phyloP scores from a whole-genome alignment of 1,140 invertebrate species.

The Plectrocnemia conspersa region DNA sequence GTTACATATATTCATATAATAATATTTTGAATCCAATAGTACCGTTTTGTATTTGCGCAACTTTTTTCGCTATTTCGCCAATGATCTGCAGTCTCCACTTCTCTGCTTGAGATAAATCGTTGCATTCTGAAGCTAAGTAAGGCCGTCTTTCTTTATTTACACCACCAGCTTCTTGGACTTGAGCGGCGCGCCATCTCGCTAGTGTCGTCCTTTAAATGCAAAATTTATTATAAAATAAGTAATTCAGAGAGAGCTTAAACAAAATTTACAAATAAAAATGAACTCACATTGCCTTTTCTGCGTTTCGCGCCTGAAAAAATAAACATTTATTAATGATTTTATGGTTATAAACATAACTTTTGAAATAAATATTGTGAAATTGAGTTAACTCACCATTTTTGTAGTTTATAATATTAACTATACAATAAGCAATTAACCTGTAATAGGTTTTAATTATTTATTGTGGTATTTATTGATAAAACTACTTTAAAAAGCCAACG shows the following conservation, averaged over 20 bases:
- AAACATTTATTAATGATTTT: conserved; percentile 14
- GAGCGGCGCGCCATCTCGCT: conserved; percentile 90
- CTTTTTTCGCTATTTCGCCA: conserved; percentile 95
- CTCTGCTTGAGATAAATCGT: conserved; percentile 83
- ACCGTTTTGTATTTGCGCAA: conserved; percentile 98
- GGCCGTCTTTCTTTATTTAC: conserved; percentile 79
- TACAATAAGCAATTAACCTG: too few species aligned
- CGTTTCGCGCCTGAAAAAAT: conserved; percentile 67
- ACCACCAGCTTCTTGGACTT: conserved; percentile 76
- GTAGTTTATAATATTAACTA: too few species aligned
- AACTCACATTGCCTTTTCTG: conserved; percentile 81
- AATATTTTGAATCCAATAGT: conserved; percentile 34
- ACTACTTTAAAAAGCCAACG: too few species aligned
- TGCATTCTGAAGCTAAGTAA: conserved; percentile 90
- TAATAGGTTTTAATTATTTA: too few species aligned
- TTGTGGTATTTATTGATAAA: too few species aligned
- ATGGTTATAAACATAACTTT: too few species aligned
- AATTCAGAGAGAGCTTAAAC: conserved; percentile 7
- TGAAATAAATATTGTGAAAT: too few species aligned
- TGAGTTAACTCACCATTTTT: too few species aligned
- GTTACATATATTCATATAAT: conserved; percentile 6
- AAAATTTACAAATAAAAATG: conserved; percentile 21
- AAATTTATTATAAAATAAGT: conserved; percentile 29
- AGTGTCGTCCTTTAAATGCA: conserved; percentile 88
- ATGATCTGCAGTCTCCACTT: conserved; percentile 96